Evolutionary conservation across 2,113 vertebrate species (phyloP).

Genomic region (Lophochroa leadbeateri): DNA sequence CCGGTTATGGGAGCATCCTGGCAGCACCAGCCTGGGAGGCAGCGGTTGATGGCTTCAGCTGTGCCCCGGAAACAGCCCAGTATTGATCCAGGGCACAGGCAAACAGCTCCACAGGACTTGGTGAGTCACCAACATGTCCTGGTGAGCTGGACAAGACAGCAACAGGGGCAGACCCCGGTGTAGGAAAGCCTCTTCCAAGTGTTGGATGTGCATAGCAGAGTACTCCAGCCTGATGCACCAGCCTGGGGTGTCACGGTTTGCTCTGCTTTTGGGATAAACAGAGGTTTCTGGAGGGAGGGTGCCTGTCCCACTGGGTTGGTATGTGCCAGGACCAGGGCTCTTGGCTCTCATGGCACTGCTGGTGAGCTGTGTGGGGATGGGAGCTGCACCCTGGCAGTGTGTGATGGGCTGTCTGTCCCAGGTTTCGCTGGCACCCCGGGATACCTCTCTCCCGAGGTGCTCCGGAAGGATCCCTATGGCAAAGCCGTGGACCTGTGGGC

Average conservation of each 20-base stretch:
- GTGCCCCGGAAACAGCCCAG: background rate
- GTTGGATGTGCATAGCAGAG: background rate
- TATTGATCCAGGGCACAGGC: background rate
- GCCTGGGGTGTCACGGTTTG: background rate
- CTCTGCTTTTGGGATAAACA: background rate
- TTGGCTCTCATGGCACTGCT: accelerated
- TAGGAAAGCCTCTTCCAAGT: background rate
- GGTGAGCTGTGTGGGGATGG: background rate
- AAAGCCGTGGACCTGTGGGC: conserved; percentile 97
- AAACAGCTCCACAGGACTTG: background rate
- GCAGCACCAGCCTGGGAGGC: background rate
- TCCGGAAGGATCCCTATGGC: conserved; percentile 94
- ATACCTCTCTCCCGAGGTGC: conserved; percentile 88
- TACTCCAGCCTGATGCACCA: background rate
- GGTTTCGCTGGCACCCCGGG: conserved; percentile 84
- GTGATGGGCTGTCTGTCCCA: conserved; percentile 62
- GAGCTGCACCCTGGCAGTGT: accelerated
- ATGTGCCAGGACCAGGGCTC: background rate
- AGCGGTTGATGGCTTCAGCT: background rate
- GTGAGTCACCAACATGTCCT: background rate
- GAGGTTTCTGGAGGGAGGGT: background rate
- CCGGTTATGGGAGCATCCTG: accelerated
- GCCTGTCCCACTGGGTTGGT: accelerated
- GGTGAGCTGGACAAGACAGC: background rate
- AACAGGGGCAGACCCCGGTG: accelerated